Evolutionary conservation across 2,797 vertebrate species (phyloP).

Genomic region (Protonibea diacanthus): DNA sequence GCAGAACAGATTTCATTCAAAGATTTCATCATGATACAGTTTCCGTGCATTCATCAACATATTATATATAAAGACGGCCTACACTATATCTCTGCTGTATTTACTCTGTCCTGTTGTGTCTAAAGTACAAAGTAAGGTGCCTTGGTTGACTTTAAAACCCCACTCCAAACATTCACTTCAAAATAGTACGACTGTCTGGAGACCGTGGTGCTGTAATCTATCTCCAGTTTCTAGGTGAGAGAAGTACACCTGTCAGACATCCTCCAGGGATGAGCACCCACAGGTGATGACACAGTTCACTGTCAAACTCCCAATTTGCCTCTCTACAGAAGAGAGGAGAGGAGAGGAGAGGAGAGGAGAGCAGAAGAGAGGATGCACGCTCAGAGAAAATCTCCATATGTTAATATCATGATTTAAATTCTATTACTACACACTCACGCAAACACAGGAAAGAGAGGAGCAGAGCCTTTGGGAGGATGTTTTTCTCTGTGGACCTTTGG

Average conservation of each 20-base stretch:
- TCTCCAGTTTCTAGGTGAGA: conserved; percentile 39
- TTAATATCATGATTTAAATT: conserved; percentile 50
- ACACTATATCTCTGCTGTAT: not conserved
- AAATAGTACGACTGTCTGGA: conserved; percentile 25
- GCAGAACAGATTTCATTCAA: conserved; percentile 32
- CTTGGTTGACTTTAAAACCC: conserved; percentile 25
- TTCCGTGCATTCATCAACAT: conserved; percentile 51
- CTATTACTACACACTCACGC: conserved; percentile 3
- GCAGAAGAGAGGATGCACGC: conserved; percentile 20
- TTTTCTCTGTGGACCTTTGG: conserved; percentile 44
- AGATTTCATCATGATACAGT: conserved; percentile 12
- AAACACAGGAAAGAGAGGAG: conserved; percentile 23
- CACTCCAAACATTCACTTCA: conserved; percentile 10
- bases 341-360: not conserved
- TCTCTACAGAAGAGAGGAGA: conserved; percentile 3
- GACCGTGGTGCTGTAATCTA: conserved; percentile 15
- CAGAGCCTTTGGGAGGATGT: conserved; percentile 17
- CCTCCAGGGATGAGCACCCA: conserved; percentile 30
- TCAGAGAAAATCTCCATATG: conserved; percentile 52
- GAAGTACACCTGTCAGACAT: conserved; percentile 17
- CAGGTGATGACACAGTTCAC: conserved; percentile 43
- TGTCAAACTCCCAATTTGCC: conserved; percentile 17
- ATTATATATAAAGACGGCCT: conserved; percentile 24
- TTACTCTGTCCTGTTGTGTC: conserved; percentile 10
- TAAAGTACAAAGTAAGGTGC: conserved; percentile 10